Percentiles rank a stretch among this genome's conserved stretches.
Evolutionary conservation across 2,888 invertebrate genomes (phyloP).

Genomic region (Allolobophora icterica): DNA sequence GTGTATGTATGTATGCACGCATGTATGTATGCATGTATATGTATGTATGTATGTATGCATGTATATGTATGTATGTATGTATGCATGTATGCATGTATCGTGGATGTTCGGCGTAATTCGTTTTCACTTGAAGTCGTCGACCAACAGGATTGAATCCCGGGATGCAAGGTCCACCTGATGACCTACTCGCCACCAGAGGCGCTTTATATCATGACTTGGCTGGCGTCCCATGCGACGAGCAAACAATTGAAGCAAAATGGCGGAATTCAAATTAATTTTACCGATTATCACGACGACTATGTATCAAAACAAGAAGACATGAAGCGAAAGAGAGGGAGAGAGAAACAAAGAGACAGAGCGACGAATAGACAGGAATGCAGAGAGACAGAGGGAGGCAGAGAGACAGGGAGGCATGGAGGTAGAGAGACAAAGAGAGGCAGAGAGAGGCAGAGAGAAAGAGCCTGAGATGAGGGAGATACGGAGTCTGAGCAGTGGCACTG

Average conservation of each 20-base stretch:
- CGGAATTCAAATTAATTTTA: background rate
- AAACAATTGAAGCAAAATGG: background rate
- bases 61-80: too few species aligned
- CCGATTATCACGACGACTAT: background rate
- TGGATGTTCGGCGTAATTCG: too few species aligned
- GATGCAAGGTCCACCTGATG: background rate
- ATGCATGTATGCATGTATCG: background rate
- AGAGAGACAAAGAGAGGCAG: background rate
- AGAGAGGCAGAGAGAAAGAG: background rate
- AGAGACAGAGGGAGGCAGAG: background rate
- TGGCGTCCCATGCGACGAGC: background rate
- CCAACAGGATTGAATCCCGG: background rate
- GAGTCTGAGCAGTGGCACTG: background rate
- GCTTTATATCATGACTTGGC: background rate
- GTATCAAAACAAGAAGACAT: background rate
- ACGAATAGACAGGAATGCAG: background rate
- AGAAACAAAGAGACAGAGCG: background rate
- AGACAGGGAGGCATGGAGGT: background rate
- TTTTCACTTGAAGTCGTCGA: too few species aligned
- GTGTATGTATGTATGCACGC: background rate
- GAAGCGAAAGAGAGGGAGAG: background rate
- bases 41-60: background rate
- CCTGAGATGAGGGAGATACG: background rate
- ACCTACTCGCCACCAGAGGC: background rate
- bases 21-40: background rate